Percentiles rank a stretch among this genome's conserved stretches.
These are phyloP conservation scores for Ennomos fuscantarius DNA, from an alignment of 2,888 invertebrate genomes.

Conservation along the genomic window DNA sequence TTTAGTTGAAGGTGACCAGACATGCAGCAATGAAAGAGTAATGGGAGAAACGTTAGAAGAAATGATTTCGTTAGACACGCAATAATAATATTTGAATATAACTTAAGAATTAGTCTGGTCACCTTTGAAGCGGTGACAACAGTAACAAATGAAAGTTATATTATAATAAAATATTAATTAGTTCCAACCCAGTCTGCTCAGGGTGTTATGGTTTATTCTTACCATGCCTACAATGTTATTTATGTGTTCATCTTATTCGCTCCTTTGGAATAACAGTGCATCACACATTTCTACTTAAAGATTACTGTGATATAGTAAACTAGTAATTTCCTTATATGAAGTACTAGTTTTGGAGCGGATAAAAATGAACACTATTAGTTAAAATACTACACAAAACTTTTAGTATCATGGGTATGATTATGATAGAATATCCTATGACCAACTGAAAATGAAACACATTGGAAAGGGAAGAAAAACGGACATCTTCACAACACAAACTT, in stretches of 20 bases:
- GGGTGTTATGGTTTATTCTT: constrained; percentile 65
- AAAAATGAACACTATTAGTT: constrained; percentile 29
- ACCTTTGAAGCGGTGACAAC: constrained; percentile 79
- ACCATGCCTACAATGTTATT: constrained; percentile 65
- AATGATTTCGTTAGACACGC: constrained; percentile 28
- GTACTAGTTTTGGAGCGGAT: constrained; percentile 23
- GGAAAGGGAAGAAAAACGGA: background rate
- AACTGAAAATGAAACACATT: constrained; percentile 13
- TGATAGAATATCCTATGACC: constrained; percentile 5
- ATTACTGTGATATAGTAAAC: background rate
- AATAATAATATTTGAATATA: constrained; percentile 30
- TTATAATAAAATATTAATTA: constrained; percentile 50
- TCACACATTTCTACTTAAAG: background rate
- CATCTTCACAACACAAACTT: constrained; percentile 11
- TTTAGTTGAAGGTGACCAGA: constrained; percentile 78
- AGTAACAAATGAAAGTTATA: constrained; percentile 59
- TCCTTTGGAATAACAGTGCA: constrained; percentile 17
- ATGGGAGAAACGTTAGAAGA: constrained; percentile 37
- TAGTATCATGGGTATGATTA: constrained; percentile 9
- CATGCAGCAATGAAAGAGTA: constrained; percentile 78
- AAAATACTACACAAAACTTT: constrained; percentile 6
- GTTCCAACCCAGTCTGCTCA: constrained; percentile 74
- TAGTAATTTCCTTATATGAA: background rate
- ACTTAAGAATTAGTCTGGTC: constrained; percentile 70
- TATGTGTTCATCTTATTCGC: constrained; percentile 36